These are phyloP conservation scores for Tethea ocularis DNA, from an alignment of 2,888 invertebrate species.

Conservation along the genomic window DNA sequence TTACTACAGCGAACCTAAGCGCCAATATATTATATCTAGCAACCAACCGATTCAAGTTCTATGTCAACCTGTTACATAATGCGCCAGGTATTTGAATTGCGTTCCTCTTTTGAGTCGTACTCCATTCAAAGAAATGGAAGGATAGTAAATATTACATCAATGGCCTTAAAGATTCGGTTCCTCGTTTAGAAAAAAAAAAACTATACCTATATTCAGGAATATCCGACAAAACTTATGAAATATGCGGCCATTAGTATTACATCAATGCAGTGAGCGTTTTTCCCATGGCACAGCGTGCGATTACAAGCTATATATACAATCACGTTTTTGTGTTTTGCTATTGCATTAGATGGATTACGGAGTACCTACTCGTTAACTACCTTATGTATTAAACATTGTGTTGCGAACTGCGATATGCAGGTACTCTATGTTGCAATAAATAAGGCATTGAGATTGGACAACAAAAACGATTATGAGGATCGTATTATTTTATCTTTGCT, in stretches of 20 bases:
- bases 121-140: too few species aligned
- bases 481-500: background rate
- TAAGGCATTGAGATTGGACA: background rate
- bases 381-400: slow-evolving; percentile 6
- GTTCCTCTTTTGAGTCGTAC: too few species aligned
- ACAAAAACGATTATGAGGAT: background rate
- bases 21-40: too few species aligned
- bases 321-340: slow-evolving; percentile 41
- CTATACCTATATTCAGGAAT: background rate
- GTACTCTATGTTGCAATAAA: background rate
- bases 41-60: too few species aligned
- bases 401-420: background rate
- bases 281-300: slow-evolving; percentile 38
- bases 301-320: slow-evolving; percentile 32
- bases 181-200: too few species aligned
- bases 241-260: slow-evolving; percentile 42
- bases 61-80: too few species aligned
- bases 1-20: too few species aligned
- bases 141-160: too few species aligned
- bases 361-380: slow-evolving; percentile 8
- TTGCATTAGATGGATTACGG: slow-evolving; percentile 31
- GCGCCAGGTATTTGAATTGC: too few species aligned
- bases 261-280: slow-evolving; percentile 51
- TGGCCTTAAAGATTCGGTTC: too few species aligned
- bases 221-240: slow-evolving; percentile 7